Conservation (phyloP, 2,113 vertebrate genomes). For the Nanorana parkeri region DNA sequence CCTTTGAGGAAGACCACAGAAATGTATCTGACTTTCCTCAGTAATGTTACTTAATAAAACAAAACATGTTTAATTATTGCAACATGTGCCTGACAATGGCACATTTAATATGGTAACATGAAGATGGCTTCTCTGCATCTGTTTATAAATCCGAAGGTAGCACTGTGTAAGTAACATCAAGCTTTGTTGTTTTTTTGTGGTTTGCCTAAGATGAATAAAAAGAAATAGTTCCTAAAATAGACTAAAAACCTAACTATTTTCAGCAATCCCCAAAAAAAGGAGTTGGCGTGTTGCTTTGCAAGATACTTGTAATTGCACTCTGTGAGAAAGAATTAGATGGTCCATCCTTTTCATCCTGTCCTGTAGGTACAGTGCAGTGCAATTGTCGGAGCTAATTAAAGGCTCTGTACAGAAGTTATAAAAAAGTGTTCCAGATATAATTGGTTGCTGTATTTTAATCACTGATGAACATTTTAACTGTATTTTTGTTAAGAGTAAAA, state of each 20-base stretch:
- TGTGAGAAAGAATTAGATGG: slow-evolving; percentile 32
- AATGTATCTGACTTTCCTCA: slow-evolving; percentile 25
- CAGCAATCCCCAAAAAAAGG: slow-evolving; percentile 9
- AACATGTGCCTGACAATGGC: slow-evolving; percentile 15
- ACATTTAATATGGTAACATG: background rate
- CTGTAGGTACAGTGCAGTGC: slow-evolving; percentile 33
- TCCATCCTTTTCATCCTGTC: slow-evolving; percentile 30
- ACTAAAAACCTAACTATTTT: slow-evolving; percentile 43
- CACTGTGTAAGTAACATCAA: slow-evolving; percentile 11
- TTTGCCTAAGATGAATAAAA: slow-evolving; percentile 42
- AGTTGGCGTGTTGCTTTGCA: slow-evolving; percentile 14
- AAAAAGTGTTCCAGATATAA: slow-evolving; percentile 12
- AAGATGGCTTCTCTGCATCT: background rate
- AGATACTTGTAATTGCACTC: slow-evolving; percentile 42
- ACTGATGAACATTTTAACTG: slow-evolving; percentile 12
- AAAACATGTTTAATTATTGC: slow-evolving; percentile 30
- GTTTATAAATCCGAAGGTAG: slow-evolving; percentile 25
- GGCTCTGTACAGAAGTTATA: slow-evolving; percentile 26
- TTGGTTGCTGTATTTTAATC: slow-evolving; percentile 12
- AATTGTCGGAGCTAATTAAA: slow-evolving; percentile 31
- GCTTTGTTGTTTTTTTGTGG: slow-evolving; percentile 41
- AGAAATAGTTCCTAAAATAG: slow-evolving; percentile 47
- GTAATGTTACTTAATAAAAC: slow-evolving; percentile 13
- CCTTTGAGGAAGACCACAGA: slow-evolving; percentile 23
- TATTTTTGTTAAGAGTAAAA: background rate